Conservation (phyloP, 2,888 invertebrate genomes). For the Pyrrhopygopsis socrates region DNA sequence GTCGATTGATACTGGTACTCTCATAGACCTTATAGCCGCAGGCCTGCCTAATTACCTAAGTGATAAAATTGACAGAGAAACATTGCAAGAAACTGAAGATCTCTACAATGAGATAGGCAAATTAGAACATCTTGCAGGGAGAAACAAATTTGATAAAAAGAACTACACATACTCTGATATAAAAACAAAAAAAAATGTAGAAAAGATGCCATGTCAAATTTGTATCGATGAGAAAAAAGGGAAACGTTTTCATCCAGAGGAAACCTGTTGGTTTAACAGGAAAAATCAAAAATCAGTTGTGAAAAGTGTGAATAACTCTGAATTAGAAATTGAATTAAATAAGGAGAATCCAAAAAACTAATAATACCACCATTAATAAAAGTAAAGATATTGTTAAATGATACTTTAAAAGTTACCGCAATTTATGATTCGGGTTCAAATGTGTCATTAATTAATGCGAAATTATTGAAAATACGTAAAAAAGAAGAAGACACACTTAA, state of each 20-base stretch:
- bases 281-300: too few relatives aligned
- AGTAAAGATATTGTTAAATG: constrained; percentile 14
- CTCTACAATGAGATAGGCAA: constrained; percentile 75
- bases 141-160: constrained; percentile 39
- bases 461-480: not conserved
- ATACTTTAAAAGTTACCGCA: constrained; percentile 7
- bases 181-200: not conserved
- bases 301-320: constrained; percentile 28
- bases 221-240: constrained; percentile 23
- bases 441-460: constrained; percentile 45
- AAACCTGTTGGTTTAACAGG: not conserved
- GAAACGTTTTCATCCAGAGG: too few relatives aligned
- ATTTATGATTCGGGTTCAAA: constrained; percentile 47
- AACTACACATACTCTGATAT: not conserved
- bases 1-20: constrained; percentile 52
- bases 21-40: constrained; percentile 63
- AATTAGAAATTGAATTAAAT: constrained; percentile 50
- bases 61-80: constrained; percentile 54
- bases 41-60: constrained; percentile 58
- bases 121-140: constrained; percentile 43
- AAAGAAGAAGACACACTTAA: not conserved
- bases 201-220: not conserved
- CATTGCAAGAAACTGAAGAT: constrained; percentile 39
- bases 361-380: constrained; percentile 16
- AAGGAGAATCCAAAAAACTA: constrained; percentile 31